Base-by-base conservation (phyloP, 1,140 invertebrate species). In the Augochlora pura region DNA sequence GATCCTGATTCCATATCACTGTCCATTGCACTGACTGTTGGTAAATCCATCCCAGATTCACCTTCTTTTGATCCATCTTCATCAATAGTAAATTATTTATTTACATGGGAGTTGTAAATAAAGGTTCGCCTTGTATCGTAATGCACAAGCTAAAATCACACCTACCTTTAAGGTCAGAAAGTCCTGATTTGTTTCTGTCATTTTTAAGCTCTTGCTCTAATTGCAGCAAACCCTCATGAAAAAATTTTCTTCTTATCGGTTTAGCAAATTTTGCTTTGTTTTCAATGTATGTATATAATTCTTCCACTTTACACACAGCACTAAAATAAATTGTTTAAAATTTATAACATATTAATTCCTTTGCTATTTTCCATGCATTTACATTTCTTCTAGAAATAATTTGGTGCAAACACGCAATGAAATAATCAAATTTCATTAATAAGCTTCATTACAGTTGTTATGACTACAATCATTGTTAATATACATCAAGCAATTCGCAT, bases 221-320 rank as follows among this genome's bases (percentile, higher is more conserved):
- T 88, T 96, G 94, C 86, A 93, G 91, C 63, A 96, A 90, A 27
- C 95, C 96, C 86, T 96, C 95, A 87, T 95, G 95, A 88, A 96
- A 96, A 82, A 93, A 93, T 87, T 95, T 94, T 71, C 95, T 90
- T 89, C 94, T 95, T 75, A 94, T 87, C 12, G 94, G 91, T 87
- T 96, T 96, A 23, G 94, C 95, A 90, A 94, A 95, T 88, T 95
- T 96, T n/a, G 94, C 93, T 89, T 95, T 95, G 81, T 94, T 94
- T 81, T 95, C 94, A 38, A 94, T 91, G 88, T 93, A 94, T 14
- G 90, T 87, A 81, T 91, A 94, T 7, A 94, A 77, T 68, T 94
- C 94, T 60, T 94, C 94, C 21, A 90, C 84, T 89, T 94, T 94
- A 76, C 93, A 94, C 1, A 91, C 85, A 74, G 93, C 94, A 32